Percentiles rank a stretch among this genome's conserved stretches.
phyloP scores from a whole-genome alignment of 2,797 vertebrate genomes.

The Gymnopithys bicolor region DNA sequence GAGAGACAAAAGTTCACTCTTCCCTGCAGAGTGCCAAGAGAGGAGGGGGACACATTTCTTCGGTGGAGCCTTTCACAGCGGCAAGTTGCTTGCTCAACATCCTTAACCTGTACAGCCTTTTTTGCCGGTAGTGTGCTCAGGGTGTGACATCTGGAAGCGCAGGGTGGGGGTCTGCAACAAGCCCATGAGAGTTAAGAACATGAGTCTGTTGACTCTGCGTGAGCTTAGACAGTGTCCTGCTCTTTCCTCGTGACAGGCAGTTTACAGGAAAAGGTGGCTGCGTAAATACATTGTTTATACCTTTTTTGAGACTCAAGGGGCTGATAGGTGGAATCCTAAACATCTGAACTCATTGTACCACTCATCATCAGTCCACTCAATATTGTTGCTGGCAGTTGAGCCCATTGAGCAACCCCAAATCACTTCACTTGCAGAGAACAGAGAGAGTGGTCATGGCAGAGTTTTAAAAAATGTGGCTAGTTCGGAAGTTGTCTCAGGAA shows the following conservation, averaged over 20 bases:
- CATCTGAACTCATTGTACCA: background rate
- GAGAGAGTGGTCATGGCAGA: background rate
- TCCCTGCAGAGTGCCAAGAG: slow-evolving; percentile 85
- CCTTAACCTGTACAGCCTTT: slow-evolving; percentile 58
- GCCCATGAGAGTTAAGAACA: background rate
- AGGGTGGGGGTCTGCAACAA: slow-evolving; percentile 1
- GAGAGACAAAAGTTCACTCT: slow-evolving; percentile 89
- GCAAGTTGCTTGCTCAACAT: slow-evolving; percentile 89
- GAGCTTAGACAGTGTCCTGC: background rate
- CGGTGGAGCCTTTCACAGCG: slow-evolving; percentile 83
- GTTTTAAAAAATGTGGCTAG: background rate
- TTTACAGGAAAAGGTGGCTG: background rate
- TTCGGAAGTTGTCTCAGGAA: background rate
- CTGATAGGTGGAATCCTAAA: background rate
- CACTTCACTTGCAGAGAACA: background rate
- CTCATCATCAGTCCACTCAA: background rate
- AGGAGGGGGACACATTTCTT: slow-evolving; percentile 83
- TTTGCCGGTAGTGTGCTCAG: background rate
- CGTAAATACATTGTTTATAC: background rate
- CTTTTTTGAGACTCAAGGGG: background rate
- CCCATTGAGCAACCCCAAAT: background rate
- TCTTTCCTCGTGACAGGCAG: background rate
- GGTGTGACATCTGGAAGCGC: background rate
- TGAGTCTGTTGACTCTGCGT: background rate
- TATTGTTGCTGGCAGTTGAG: background rate